Conservation (phyloP, 2,113 vertebrate genomes). For the Sturnira hondurensis region DNA sequence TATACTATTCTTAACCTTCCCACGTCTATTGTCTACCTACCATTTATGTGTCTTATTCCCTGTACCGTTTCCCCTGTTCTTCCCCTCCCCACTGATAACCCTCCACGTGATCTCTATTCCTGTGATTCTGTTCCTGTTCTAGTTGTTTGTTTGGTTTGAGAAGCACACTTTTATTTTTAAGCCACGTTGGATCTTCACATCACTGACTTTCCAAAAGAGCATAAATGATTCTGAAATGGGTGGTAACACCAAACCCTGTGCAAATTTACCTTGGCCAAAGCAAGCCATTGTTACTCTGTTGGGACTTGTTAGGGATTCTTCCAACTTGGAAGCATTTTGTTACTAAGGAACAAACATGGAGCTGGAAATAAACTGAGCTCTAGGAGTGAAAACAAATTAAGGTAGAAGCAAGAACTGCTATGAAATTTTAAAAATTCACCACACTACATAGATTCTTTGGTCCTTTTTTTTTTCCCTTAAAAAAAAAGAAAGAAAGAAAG, state of each 20-base stretch:
- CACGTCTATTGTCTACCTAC: no score
- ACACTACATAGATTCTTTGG: background rate
- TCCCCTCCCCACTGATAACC: no score
- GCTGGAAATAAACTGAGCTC: background rate
- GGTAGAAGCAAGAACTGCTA: background rate
- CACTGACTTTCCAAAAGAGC: background rate
- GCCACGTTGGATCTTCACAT: background rate
- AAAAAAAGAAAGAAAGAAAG: background rate
- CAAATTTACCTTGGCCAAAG: constrained; percentile 15
- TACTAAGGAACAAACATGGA: constrained; percentile 28
- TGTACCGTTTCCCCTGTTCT: no score
- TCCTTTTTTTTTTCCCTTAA: background rate
- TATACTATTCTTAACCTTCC: no score
- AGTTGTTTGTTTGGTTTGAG: no score
- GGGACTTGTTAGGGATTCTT: constrained; percentile 2
- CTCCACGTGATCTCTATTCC: no score
- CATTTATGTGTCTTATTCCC: no score
- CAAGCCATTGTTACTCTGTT: background rate
- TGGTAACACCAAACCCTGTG: background rate
- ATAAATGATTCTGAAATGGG: constrained; percentile 12
- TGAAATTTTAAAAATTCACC: background rate
- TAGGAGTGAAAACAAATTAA: background rate
- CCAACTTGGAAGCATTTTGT: constrained; percentile 33
- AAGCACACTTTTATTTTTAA: background rate
- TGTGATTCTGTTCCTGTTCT: no score